Percentiles rank a stretch among this genome's conserved stretches.
phyloP scores from a whole-genome alignment of 2,113 vertebrate species.

The Ellobius talpinus region DNA sequence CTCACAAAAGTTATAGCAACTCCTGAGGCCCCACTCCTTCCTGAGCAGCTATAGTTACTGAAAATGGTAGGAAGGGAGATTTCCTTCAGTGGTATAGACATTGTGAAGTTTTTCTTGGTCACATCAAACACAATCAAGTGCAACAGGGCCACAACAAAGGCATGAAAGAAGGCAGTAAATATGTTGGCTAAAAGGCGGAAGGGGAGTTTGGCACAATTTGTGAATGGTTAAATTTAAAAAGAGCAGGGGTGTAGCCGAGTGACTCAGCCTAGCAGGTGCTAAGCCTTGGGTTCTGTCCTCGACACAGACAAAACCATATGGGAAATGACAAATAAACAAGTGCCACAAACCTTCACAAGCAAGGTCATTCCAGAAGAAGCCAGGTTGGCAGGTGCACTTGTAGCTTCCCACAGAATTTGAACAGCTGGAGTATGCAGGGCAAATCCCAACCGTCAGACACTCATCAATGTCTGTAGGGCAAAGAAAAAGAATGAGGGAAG shows the following conservation, averaged over 20 bases:
- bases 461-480: constrained; percentile 36
- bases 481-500: neutral
- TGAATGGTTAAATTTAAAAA: neutral
- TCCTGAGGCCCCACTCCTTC: neutral
- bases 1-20: neutral
- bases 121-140: neutral
- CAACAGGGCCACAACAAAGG: neutral
- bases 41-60: neutral
- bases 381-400: neutral
- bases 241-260: no score
- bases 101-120: no score
- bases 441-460: rapidly evolving
- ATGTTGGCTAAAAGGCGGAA: neutral
- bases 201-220: neutral
- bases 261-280: no score
- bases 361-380: neutral
- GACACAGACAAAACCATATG: neutral
- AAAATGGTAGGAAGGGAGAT: neutral
- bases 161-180: neutral
- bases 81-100: neutral
- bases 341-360: constrained; percentile 18
- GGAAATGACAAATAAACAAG: neutral
- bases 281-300: neutral
- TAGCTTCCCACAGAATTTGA: constrained; percentile 12
- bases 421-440: neutral